phyloP scores from a whole-genome alignment of 2,797 vertebrate species.

The Spondyliosoma cantharus region DNA sequence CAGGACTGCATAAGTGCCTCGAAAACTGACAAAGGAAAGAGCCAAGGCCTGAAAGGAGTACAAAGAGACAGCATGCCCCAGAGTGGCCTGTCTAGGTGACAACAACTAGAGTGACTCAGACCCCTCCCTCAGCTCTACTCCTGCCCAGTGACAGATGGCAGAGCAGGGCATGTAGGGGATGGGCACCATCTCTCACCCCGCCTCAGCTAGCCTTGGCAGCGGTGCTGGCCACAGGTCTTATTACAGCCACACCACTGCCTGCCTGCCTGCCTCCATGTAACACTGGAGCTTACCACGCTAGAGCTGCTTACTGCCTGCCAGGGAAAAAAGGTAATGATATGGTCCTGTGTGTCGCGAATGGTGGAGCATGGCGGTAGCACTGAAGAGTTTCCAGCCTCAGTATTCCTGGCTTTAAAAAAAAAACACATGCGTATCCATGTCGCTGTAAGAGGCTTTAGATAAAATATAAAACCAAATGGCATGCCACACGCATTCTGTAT shows the following conservation, averaged over 20 bases:
- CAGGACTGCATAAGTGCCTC: constrained; percentile 18
- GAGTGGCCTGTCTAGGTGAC: constrained; percentile 73
- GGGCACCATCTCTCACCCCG: constrained; percentile 79
- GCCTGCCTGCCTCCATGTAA: constrained; percentile 69
- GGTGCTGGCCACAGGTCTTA: constrained; percentile 76
- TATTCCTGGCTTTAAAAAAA: constrained; percentile 35
- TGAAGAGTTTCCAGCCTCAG: constrained; percentile 54
- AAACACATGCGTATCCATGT: constrained; percentile 54
- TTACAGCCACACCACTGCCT: constrained; percentile 77
- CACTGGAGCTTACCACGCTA: constrained; percentile 72
- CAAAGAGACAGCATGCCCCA: constrained; percentile 70
- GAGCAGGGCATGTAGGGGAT: constrained; percentile 83
- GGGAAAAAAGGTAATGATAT: constrained; percentile 78
- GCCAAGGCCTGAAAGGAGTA: constrained; percentile 62
- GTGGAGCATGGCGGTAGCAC: constrained; percentile 47
- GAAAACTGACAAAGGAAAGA: constrained; percentile 34
- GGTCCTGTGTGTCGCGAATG: constrained; percentile 65
- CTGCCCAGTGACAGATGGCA: constrained; percentile 86
- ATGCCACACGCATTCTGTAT: constrained; percentile 66
- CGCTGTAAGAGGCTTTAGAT: constrained; percentile 76
- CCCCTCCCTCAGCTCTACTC: constrained; percentile 73
- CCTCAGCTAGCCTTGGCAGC: constrained; percentile 75
- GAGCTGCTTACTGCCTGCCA: constrained; percentile 73
- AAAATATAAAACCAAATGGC: constrained; percentile 73
- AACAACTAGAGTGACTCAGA: constrained; percentile 71